These are phyloP conservation scores for Dicyrtoma fusca DNA, from an alignment of 2,888 invertebrate genomes.

Conservation along the genomic window DNA sequence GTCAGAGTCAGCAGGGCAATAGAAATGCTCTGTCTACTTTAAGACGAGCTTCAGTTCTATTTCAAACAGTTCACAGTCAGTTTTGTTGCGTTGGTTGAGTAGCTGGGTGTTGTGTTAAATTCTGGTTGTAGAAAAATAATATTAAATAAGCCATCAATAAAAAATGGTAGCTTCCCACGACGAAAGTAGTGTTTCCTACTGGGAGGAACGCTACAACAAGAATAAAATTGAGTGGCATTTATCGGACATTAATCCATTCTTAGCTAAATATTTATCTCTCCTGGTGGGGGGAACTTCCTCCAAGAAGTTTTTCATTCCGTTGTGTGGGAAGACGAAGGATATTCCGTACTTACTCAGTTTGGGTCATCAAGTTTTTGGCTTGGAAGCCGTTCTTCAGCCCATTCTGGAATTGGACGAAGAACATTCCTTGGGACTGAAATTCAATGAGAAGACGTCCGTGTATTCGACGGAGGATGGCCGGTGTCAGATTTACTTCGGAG, in stretches of 20 bases:
- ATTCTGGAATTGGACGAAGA: constrained; percentile 48
- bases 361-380: constrained; percentile 57
- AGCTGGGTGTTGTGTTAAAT: too few relatives aligned
- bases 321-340: constrained; percentile 58
- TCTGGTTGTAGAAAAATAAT: too few relatives aligned
- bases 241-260: constrained; percentile 44
- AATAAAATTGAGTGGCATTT: constrained; percentile 48
- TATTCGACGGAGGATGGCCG: constrained; percentile 49
- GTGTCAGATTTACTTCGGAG: constrained; percentile 55
- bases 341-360: constrained; percentile 55
- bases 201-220: constrained; percentile 43
- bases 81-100: too few relatives aligned
- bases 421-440: constrained; percentile 49
- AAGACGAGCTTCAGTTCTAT: too few relatives aligned
- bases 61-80: too few relatives aligned
- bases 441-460: constrained; percentile 37
- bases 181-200: constrained; percentile 28
- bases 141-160: too few relatives aligned
- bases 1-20: too few relatives aligned
- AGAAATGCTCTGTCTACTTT: too few relatives aligned
- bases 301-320: constrained; percentile 55
- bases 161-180: too few relatives aligned
- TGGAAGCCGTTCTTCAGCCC: constrained; percentile 50
- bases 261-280: constrained; percentile 40
- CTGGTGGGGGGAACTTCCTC: neutral